Conservation (phyloP, 2,888 invertebrate genomes). For the Drosophila meridionalis region DNA sequence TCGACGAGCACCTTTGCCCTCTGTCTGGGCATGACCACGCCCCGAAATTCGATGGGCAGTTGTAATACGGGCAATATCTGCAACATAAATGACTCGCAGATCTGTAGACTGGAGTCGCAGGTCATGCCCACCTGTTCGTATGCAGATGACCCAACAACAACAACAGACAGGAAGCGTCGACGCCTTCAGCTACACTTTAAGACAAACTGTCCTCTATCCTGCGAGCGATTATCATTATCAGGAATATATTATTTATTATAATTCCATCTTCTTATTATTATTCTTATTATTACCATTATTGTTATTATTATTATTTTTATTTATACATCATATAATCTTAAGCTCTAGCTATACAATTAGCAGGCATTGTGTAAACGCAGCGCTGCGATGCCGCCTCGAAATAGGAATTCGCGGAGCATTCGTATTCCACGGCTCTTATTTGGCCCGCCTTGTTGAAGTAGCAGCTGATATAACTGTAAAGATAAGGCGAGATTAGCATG, state of each 20-base stretch:
- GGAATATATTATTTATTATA: too few species aligned
- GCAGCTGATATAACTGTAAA: slow-evolving; percentile 79
- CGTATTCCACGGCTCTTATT: slow-evolving; percentile 61
- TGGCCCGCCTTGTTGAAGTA: slow-evolving; percentile 33
- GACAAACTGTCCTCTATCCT: too few species aligned
- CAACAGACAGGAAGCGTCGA: neutral
- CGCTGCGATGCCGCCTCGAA: slow-evolving; percentile 59
- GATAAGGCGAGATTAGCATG: slow-evolving; percentile 1
- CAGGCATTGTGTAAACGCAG: slow-evolving; percentile 67
- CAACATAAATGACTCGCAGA: slow-evolving; percentile 52
- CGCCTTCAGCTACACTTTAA: too few species aligned
- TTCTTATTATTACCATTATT: neutral
- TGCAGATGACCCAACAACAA: slow-evolving; percentile 30
- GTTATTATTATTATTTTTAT: neutral
- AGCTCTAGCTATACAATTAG: slow-evolving; percentile 53
- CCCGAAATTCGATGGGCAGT: slow-evolving; percentile 49
- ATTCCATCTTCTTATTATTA: neutral
- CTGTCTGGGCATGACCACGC: slow-evolving; percentile 66
- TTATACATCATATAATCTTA: slow-evolving; percentile 2
- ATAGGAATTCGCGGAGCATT: slow-evolving; percentile 62
- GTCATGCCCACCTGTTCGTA: slow-evolving; percentile 62
- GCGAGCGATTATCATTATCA: neutral
- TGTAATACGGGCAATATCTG: slow-evolving; percentile 72
- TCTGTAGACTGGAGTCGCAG: slow-evolving; percentile 52
- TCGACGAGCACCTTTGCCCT: slow-evolving; percentile 67